Conservation (phyloP, 2,888 invertebrate genomes). For the Chalcis sispes region DNA sequence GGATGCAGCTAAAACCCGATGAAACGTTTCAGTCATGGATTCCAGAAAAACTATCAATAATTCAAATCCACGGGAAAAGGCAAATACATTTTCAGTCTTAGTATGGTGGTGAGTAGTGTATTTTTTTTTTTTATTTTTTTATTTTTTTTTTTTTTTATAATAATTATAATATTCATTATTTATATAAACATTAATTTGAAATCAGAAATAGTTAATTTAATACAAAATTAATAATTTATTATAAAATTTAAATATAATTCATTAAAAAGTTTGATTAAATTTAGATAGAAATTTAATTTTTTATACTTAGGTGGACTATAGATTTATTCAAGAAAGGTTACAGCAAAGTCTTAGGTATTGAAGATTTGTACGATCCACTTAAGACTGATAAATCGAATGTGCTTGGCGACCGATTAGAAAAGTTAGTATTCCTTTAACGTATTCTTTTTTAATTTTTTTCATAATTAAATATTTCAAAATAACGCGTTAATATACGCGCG, state of each 20-base stretch:
- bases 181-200: no score
- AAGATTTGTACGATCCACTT: slow-evolving; percentile 86
- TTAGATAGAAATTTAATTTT: slow-evolving; percentile 70
- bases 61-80: slow-evolving; percentile 79
- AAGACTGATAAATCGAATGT: slow-evolving; percentile 82
- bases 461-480: no score
- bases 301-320: slow-evolving; percentile 83
- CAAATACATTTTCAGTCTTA: slow-evolving; percentile 80
- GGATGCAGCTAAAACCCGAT: slow-evolving; percentile 22
- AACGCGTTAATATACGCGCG: no score
- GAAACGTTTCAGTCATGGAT: slow-evolving; percentile 65
- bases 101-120: slow-evolving; percentile 79
- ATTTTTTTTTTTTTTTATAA: no score
- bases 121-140: slow-evolving; percentile 37
- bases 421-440: slow-evolving; percentile 74
- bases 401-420: slow-evolving; percentile 81
- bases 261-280: no score
- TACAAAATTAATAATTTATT: no score
- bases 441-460: not conserved
- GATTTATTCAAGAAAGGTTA: slow-evolving; percentile 87
- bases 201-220: no score
- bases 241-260: not conserved
- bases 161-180: no score
- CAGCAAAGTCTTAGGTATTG: slow-evolving; percentile 83
- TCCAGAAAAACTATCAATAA: slow-evolving; percentile 73